Conservation (phyloP, 1,140 invertebrate genomes). For the Hyles vespertilio region DNA sequence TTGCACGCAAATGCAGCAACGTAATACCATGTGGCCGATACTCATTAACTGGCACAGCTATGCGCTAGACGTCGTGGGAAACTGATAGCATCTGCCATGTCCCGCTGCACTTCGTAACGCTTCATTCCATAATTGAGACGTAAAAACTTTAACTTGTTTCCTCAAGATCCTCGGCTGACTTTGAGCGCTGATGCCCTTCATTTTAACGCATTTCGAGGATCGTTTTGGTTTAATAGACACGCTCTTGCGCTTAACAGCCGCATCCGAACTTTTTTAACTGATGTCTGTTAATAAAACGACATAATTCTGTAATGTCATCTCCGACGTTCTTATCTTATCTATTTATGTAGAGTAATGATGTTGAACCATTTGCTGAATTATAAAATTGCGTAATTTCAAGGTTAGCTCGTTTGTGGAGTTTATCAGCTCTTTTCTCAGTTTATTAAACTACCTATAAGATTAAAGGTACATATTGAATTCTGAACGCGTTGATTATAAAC, state of each 20-base stretch:
- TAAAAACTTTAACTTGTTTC: neutral
- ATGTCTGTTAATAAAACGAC: too few relatives aligned
- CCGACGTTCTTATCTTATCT: too few relatives aligned
- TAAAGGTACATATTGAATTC: too few relatives aligned
- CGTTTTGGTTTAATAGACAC: constrained; percentile 6
- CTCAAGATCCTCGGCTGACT: too few relatives aligned
- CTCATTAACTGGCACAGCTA: constrained; percentile 49
- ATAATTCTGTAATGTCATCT: too few relatives aligned
- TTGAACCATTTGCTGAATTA: too few relatives aligned
- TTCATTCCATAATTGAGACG: constrained; percentile 19
- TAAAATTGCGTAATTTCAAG: too few relatives aligned
- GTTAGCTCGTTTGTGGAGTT: too few relatives aligned
- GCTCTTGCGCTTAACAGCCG: neutral
- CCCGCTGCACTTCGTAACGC: constrained; percentile 18
- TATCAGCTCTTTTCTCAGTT: too few relatives aligned
- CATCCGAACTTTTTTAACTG: neutral
- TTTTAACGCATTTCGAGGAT: constrained; percentile 27
- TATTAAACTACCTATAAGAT: too few relatives aligned
- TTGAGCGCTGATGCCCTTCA: constrained; percentile 19
- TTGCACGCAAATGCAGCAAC: constrained; percentile 42
- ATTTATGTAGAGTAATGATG: too few relatives aligned
- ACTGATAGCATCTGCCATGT: constrained; percentile 24
- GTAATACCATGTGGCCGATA: constrained; percentile 57
- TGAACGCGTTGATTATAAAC: too few relatives aligned
- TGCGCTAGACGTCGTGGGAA: constrained; percentile 50